Evolutionary conservation across 2,888 invertebrate genomes (phyloP).

Genomic region (Drosophila lutescens): DNA sequence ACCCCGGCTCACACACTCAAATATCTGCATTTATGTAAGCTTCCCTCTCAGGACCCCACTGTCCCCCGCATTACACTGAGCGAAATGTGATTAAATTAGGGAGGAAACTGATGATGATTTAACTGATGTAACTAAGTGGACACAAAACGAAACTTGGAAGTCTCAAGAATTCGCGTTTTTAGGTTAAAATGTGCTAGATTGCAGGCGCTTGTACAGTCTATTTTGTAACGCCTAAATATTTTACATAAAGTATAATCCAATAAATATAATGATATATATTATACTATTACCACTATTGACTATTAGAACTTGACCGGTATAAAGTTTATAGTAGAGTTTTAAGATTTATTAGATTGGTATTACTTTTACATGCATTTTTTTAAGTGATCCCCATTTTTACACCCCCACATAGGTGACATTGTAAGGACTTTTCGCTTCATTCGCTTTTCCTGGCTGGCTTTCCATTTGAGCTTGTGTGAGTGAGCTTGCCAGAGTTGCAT

Average conservation of each 20-base stretch:
- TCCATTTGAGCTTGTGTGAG: slow-evolving; percentile 2
- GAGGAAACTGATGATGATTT: too few species aligned
- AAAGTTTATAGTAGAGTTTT: too few species aligned
- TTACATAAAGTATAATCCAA: not conserved
- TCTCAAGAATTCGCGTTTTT: too few species aligned
- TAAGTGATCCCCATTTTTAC: slow-evolving; percentile 3
- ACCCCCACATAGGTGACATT: slow-evolving; percentile 44
- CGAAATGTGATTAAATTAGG: not conserved
- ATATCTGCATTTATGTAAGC: slow-evolving; percentile 35
- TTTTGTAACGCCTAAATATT: not conserved
- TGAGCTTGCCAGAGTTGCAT: slow-evolving; percentile 51
- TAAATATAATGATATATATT: too few species aligned
- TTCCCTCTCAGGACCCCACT: slow-evolving; percentile 9
- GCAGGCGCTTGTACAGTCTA: too few species aligned
- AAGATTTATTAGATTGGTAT: too few species aligned
- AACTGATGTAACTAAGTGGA: too few species aligned
- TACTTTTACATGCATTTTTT: not conserved
- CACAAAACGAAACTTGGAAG: too few species aligned
- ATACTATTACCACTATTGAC: too few species aligned
- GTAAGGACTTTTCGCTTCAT: slow-evolving; percentile 36
- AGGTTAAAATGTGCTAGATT: too few species aligned
- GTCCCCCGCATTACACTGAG: slow-evolving; percentile 5
- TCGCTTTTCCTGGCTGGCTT: slow-evolving; percentile 18
- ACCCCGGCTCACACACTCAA: slow-evolving; percentile 1
- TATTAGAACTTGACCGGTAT: too few species aligned